Evolutionary conservation across 1,140 invertebrate species (phyloP).

Genomic region (Drosophila parabipectinata): DNA sequence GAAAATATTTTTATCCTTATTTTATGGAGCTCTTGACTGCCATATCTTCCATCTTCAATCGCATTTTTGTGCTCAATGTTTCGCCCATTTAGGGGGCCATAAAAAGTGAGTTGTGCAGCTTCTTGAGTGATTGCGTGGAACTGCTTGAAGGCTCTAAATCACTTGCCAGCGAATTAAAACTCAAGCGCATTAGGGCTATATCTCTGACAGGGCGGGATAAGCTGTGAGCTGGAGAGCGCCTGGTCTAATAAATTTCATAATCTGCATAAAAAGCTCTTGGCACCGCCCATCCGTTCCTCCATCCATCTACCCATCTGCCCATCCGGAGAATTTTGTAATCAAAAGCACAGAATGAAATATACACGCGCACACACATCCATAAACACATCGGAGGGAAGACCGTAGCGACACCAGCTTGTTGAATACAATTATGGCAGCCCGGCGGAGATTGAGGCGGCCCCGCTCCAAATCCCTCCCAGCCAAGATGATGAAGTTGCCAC

Average conservation of each 20-base stretch:
- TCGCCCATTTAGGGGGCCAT: conserved; percentile 35
- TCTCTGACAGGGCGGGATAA: conserved; percentile 36
- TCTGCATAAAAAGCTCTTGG: conserved; percentile 60
- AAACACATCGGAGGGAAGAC: conserved; percentile 29
- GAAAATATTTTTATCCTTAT: background rate
- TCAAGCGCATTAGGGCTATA: conserved; percentile 68
- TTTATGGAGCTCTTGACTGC: background rate
- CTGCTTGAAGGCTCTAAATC: conserved; percentile 55
- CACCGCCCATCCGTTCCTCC: background rate
- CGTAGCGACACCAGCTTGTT: conserved; percentile 78
- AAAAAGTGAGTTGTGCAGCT: conserved; percentile 39
- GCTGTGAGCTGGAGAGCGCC: conserved; percentile 22
- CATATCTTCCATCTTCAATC: background rate
- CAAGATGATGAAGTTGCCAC: conserved; percentile 77
- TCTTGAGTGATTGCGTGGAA: conserved; percentile 43
- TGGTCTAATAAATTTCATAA: conserved; percentile 73
- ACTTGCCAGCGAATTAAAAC: conserved; percentile 67
- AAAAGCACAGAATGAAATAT: conserved; percentile 54
- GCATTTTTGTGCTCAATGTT: conserved; percentile 31
- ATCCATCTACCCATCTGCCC: background rate
- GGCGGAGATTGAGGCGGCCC: conserved; percentile 62
- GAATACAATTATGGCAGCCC: conserved; percentile 75
- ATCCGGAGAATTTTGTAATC: conserved; percentile 41
- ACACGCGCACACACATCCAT: conserved; percentile 39
- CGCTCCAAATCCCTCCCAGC: conserved; percentile 25